These are phyloP conservation scores for Phrynocephalus vlangalii DNA, from an alignment of 2,797 vertebrate species.

Conservation along the genomic window DNA sequence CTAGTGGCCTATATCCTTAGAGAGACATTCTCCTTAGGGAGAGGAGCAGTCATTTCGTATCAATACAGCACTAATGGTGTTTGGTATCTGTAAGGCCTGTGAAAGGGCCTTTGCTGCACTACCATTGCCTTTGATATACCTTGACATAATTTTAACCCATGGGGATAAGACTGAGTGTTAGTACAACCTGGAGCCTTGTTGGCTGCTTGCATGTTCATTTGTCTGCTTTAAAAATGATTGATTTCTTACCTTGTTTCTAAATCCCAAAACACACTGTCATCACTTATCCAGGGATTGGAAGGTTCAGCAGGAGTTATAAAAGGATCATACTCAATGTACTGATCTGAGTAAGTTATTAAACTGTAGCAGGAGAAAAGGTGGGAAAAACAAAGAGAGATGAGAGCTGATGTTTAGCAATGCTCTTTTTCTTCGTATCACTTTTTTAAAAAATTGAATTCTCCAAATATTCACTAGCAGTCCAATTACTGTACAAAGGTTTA, in stretches of 20 bases:
- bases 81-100: not conserved
- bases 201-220: not conserved
- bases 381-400: not conserved
- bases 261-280: conserved; percentile 91
- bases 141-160: not conserved
- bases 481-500: too few species aligned
- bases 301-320: conserved; percentile 88
- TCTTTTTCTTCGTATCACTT: not conserved
- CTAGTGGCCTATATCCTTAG: not conserved
- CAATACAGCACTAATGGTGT: too few species aligned
- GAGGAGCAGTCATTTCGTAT: not conserved
- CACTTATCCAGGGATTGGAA: conserved; percentile 93
- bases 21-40: not conserved
- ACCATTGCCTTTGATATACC: not conserved
- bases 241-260: conserved; percentile 88
- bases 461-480: not conserved
- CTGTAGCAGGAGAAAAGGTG: conserved; percentile 67
- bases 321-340: conserved; percentile 93
- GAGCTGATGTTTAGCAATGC: not conserved
- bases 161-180: not conserved
- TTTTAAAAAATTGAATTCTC: too few species aligned
- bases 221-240: not conserved
- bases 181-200: not conserved
- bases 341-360: conserved; percentile 92
- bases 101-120: not conserved